Conservation (phyloP, 2,888 invertebrate species). For the Clepsis dumicolana region DNA sequence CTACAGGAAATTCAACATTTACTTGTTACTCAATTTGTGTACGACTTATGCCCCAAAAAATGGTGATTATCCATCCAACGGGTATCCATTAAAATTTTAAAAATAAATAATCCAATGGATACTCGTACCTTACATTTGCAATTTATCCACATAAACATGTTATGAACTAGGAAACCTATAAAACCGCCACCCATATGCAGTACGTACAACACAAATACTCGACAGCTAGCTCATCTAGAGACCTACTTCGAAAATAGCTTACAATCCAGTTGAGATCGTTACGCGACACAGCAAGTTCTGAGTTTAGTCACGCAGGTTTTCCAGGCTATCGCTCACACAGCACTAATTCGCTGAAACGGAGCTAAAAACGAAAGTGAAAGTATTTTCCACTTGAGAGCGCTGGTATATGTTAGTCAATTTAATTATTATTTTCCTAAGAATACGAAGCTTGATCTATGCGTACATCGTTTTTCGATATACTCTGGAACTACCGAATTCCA, state of each 20-base stretch:
- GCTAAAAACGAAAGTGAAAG: neutral
- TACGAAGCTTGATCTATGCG: too few relatives aligned
- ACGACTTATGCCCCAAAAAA: too few relatives aligned
- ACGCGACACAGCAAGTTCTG: neutral
- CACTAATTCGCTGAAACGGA: neutral
- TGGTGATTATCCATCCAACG: too few relatives aligned
- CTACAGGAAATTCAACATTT: too few relatives aligned
- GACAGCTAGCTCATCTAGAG: neutral
- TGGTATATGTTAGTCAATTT: neutral
- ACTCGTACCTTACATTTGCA: neutral
- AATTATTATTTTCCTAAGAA: too few relatives aligned
- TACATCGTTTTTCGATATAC: too few relatives aligned
- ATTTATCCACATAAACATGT: neutral
- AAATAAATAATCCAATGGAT: too few relatives aligned
- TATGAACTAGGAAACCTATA: neutral
- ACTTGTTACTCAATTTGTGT: too few relatives aligned
- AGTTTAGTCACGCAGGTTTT: slow-evolving; percentile 1
- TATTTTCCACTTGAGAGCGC: neutral
- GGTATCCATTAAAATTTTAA: too few relatives aligned
- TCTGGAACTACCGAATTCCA: too few relatives aligned
- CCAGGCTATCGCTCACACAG: neutral
- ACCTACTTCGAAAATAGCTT: slow-evolving; percentile 2
- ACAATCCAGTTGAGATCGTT: slow-evolving; percentile 8
- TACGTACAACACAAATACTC: neutral
- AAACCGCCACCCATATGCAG: neutral